Evolutionary conservation across 23 tunicate genomes (phyloP).

Genomic region (Halocynthia aurantium): DNA sequence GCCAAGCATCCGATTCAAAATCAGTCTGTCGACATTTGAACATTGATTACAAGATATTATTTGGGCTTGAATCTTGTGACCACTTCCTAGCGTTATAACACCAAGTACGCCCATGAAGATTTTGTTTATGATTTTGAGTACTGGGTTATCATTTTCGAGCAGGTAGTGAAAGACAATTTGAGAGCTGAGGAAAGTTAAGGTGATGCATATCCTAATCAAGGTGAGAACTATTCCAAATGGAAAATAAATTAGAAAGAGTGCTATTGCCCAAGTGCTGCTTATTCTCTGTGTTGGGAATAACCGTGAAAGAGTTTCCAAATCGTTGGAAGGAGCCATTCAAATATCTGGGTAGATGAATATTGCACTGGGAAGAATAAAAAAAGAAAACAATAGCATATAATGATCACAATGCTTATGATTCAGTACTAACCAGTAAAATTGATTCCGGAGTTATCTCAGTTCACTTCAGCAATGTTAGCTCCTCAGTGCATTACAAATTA

Average conservation of each 20-base stretch:
- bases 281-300: too few species aligned
- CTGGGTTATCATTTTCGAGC: background rate
- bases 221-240: slow-evolving; percentile 10
- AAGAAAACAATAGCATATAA: too few species aligned
- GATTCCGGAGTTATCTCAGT: too few species aligned
- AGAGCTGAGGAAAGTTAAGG: slow-evolving; percentile 5
- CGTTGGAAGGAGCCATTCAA: too few species aligned
- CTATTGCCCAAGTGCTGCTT: background rate
- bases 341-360: too few species aligned
- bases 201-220: slow-evolving; percentile 11
- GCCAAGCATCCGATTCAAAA: background rate
- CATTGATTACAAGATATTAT: background rate
- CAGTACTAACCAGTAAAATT: too few species aligned
- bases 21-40: slow-evolving; percentile 17
- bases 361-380: too few species aligned
- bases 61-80: background rate
- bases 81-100: background rate
- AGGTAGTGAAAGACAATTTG: background rate
- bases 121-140: background rate
- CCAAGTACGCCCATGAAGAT: slow-evolving; percentile 14
- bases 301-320: too few species aligned
- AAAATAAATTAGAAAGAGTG: slow-evolving; percentile 5
- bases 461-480: too few species aligned
- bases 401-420: too few species aligned
- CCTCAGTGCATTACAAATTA: too few species aligned